Evolutionary conservation across 2,888 invertebrate genomes (phyloP).

Genomic region (Stratiomys singularior): DNA sequence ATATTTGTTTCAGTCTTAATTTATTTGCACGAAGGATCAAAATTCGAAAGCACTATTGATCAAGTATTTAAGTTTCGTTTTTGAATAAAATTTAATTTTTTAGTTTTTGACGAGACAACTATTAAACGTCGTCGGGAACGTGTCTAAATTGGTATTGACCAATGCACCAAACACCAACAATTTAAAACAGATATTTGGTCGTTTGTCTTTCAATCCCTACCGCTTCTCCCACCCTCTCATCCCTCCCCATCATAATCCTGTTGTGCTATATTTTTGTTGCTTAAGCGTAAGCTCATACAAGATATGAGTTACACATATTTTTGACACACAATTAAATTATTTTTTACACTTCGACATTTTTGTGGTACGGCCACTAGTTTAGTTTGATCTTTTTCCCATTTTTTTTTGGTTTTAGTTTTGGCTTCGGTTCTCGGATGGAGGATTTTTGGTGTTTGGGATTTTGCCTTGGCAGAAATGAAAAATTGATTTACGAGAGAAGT

Average conservation of each 20-base stretch:
- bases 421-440: background rate
- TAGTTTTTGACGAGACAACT: slow-evolving; percentile 22
- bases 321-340: slow-evolving; percentile 44
- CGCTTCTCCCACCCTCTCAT: background rate
- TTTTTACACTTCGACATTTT: slow-evolving; percentile 17
- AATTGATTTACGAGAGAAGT: too few relatives aligned
- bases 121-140: slow-evolving; percentile 21
- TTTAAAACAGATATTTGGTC: background rate
- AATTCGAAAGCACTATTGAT: too few relatives aligned
- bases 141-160: slow-evolving; percentile 40
- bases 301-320: slow-evolving; percentile 5
- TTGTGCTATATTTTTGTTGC: background rate
- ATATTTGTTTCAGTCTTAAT: too few relatives aligned
- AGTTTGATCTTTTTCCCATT: too few relatives aligned
- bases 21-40: too few relatives aligned
- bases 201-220: background rate
- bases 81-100: too few relatives aligned
- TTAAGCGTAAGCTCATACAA: background rate
- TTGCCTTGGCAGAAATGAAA: too few relatives aligned
- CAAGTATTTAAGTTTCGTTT: too few relatives aligned
- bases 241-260: slow-evolving; percentile 8
- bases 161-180: slow-evolving; percentile 19
- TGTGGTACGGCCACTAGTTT: background rate
- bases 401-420: too few relatives aligned
- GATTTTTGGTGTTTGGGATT: too few relatives aligned